These are phyloP conservation scores for Drosophila putrida DNA, from an alignment of 2,888 invertebrate genomes.

Conservation along the genomic window DNA sequence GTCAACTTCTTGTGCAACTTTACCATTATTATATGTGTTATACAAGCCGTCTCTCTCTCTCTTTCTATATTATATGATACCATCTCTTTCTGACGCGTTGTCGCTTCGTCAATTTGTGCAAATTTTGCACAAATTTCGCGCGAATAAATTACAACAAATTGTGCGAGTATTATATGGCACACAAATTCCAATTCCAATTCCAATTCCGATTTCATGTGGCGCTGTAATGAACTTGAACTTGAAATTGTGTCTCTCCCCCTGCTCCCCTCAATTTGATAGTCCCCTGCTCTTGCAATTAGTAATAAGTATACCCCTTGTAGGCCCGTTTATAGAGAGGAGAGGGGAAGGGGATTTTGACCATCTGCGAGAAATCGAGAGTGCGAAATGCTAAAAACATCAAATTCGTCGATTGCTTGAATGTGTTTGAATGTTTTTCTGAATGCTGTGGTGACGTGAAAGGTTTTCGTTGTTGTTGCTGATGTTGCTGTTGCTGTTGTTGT, in stretches of 20 bases:
- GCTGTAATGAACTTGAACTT: constrained; percentile 76
- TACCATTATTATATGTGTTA: constrained; percentile 5
- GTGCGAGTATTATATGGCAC: constrained; percentile 34
- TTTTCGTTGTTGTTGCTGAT: constrained; percentile 19
- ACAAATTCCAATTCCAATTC: constrained; percentile 43
- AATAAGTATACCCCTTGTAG: background rate
- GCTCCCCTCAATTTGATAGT: background rate
- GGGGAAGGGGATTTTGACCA: constrained; percentile 24
- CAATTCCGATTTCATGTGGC: constrained; percentile 50
- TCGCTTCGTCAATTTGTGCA: constrained; percentile 42
- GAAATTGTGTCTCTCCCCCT: constrained; percentile 22
- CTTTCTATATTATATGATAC: background rate
- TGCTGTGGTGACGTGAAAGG: constrained; percentile 52
- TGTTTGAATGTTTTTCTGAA: constrained; percentile 14
- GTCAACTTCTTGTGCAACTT: constrained; percentile 1
- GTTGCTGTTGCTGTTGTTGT: constrained; percentile 5
- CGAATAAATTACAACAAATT: constrained; percentile 76
- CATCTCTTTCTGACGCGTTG: constrained; percentile 8
- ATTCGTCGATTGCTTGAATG: constrained; percentile 25
- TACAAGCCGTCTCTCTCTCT: background rate
- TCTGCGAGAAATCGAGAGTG: constrained; percentile 40
- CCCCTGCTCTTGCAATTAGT: too few relatives aligned
- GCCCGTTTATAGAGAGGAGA: background rate
- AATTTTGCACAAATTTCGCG: constrained; percentile 55
- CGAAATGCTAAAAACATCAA: constrained; percentile 29